phyloP scores from a whole-genome alignment of 1,140 invertebrate species.

The Hermatobates lingyangjiaoensis region DNA sequence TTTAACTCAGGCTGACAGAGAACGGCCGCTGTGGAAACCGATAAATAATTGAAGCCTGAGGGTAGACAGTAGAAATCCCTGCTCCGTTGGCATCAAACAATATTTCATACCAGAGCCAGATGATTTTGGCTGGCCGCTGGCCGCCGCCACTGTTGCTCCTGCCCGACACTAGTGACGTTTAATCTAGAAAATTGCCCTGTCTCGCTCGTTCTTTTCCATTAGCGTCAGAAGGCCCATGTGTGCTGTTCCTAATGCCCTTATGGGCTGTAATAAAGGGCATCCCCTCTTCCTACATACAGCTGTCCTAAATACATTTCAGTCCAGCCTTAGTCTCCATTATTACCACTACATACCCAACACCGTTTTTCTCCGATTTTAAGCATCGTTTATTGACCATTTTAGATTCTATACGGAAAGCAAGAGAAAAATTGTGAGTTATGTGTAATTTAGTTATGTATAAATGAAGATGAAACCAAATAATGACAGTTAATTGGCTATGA shows the following conservation, averaged over 20 bases:
- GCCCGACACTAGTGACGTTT: slow-evolving; percentile 11
- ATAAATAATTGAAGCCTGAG: too few species aligned
- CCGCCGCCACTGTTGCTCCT: neutral
- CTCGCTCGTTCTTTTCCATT: slow-evolving; percentile 13
- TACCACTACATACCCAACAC: neutral
- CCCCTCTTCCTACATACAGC: neutral
- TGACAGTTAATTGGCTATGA: too few species aligned
- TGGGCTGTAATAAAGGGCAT: neutral
- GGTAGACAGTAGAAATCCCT: too few species aligned
- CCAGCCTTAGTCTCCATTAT: neutral
- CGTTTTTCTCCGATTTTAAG: neutral
- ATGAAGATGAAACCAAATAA: too few species aligned
- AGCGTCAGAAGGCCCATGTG: slow-evolving; percentile 7
- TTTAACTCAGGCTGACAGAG: too few species aligned
- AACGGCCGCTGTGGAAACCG: too few species aligned
- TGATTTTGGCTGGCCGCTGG: too few species aligned
- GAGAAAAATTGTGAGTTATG: too few species aligned
- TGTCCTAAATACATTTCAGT: slow-evolving; percentile 1
- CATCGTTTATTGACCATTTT: neutral
- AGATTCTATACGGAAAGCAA: too few species aligned
- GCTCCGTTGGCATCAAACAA: too few species aligned
- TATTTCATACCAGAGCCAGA: too few species aligned
- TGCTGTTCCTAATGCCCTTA: neutral
- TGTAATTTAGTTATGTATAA: too few species aligned
- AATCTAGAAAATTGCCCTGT: slow-evolving; percentile 14